Percentiles rank a stretch among this genome's conserved stretches.
These are phyloP conservation scores for Rynchops niger DNA, from an alignment of 2,113 vertebrate species.

Conservation along the genomic window DNA sequence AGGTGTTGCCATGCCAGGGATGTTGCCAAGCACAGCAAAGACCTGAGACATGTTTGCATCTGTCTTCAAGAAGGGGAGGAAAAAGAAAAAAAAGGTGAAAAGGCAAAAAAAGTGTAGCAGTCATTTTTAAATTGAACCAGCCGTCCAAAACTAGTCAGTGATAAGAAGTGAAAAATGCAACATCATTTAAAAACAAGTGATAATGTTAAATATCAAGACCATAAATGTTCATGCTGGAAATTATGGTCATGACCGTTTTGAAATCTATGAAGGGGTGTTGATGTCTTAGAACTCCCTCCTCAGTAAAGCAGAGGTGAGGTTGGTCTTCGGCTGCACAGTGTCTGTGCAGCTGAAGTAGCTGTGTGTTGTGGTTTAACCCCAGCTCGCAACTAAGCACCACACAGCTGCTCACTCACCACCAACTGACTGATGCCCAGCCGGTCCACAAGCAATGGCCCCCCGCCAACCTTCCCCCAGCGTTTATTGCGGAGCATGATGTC, in stretches of 20 bases:
- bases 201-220: background rate
- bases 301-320: background rate
- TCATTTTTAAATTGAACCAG: background rate
- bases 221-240: background rate
- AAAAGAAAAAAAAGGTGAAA: background rate
- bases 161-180: background rate
- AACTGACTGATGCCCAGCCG: background rate
- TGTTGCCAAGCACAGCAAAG: background rate
- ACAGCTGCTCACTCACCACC: background rate
- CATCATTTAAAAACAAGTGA: background rate
- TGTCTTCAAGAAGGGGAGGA: background rate
- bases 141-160: background rate
- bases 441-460: background rate
- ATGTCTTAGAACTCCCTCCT: background rate
- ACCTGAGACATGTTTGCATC: background rate
- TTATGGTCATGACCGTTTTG: background rate
- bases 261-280: background rate
- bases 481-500: background rate
- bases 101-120: background rate
- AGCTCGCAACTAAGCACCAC: background rate
- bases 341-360: background rate
- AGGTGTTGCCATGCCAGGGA: background rate
- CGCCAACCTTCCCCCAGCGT: background rate
- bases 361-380: background rate
- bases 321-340: fast-evolving